A percentile compares a stretch with the other conserved stretches of the same genome.
phyloP scores from a whole-genome alignment of 2,888 invertebrate genomes.

The Spilosoma lubricipeda region DNA sequence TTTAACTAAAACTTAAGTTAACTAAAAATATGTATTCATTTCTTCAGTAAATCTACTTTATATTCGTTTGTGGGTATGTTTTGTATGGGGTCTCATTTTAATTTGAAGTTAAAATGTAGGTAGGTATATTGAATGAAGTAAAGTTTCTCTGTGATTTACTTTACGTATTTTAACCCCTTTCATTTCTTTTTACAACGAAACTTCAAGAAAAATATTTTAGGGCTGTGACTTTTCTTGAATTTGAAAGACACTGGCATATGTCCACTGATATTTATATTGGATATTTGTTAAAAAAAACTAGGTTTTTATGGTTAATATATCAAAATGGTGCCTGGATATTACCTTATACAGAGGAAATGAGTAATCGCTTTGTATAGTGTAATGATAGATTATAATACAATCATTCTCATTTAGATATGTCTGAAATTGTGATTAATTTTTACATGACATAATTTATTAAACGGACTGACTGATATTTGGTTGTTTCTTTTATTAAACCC shows the following conservation, averaged over 20 bases:
- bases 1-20: too few relatives aligned
- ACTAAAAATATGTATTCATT: too few relatives aligned
- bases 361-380: conserved; percentile 48
- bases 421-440: conserved; percentile 65
- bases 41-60: too few relatives aligned
- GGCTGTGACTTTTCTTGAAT: background rate
- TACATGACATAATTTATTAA: conserved; percentile 84
- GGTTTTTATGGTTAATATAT: conserved; percentile 40
- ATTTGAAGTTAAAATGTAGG: too few relatives aligned
- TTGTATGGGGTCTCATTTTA: too few relatives aligned
- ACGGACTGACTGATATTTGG: conserved; percentile 74
- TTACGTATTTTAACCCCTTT: too few relatives aligned
- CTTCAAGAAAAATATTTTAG: background rate
- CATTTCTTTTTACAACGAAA: background rate
- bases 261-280: conserved; percentile 15
- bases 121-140: too few relatives aligned
- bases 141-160: too few relatives aligned
- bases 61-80: too few relatives aligned
- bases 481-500: conserved; percentile 44
- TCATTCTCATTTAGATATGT: conserved; percentile 51
- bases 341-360: conserved; percentile 43
- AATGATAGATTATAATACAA: conserved; percentile 49
- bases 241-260: background rate
- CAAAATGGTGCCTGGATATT: conserved; percentile 64
- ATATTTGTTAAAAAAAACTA: conserved; percentile 34